Evolutionary conservation across 1,140 invertebrate species (phyloP).

Genomic region (Drosophila dunni): DNA sequence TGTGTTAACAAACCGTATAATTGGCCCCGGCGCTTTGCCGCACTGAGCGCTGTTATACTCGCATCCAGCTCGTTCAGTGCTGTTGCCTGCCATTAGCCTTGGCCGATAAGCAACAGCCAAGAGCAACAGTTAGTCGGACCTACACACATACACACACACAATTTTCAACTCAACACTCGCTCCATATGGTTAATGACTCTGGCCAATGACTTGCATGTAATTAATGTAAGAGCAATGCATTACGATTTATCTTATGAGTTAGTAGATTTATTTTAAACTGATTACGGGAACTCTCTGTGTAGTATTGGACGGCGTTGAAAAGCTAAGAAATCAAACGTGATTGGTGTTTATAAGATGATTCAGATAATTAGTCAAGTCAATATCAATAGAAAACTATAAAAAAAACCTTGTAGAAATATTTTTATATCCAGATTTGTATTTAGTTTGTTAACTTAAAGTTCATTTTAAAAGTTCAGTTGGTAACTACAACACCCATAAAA

Average conservation of each 20-base stretch:
- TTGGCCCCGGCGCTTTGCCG: constrained; percentile 67
- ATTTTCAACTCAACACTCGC: background rate
- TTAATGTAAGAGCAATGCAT: constrained; percentile 34
- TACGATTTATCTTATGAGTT: constrained; percentile 16
- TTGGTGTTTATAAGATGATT: no score
- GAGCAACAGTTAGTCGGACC: constrained; percentile 67
- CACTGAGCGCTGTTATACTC: constrained; percentile 37
- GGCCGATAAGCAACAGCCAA: constrained; percentile 27
- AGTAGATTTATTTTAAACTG: background rate
- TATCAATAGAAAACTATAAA: no score
- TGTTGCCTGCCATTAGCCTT: constrained; percentile 13
- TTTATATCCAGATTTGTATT: no score
- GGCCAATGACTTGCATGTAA: constrained; percentile 33
- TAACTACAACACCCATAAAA: no score
- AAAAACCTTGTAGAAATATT: no score
- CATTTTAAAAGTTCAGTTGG: no score
- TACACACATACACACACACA: constrained; percentile 9
- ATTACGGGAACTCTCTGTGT: no score
- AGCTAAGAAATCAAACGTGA: no score
- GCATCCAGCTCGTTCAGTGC: background rate
- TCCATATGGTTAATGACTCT: constrained; percentile 31
- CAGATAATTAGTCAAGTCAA: no score
- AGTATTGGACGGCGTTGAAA: no score
- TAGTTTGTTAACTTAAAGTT: no score
- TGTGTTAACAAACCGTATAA: constrained; percentile 82